Evolutionary conservation across 1,140 invertebrate species (phyloP).

Genomic region (Drosophila nebulosa): DNA sequence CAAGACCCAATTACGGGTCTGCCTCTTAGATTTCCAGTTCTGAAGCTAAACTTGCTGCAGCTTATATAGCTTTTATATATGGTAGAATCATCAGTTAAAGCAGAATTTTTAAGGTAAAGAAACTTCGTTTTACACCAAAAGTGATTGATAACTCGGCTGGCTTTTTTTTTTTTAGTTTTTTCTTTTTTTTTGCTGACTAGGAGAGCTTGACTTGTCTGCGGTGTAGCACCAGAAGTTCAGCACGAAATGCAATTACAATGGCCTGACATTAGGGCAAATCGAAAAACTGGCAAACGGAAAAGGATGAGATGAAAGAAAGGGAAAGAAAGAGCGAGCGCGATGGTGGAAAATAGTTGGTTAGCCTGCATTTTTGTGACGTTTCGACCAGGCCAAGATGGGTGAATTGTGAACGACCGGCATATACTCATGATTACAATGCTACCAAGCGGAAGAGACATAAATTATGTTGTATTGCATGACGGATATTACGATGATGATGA

Average conservation of each 20-base stretch:
- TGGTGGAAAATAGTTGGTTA: constrained; percentile 5
- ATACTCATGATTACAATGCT: constrained; percentile 48
- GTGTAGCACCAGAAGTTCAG: constrained; percentile 64
- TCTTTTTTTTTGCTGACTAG: not conserved
- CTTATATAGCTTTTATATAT: no score
- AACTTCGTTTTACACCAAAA: not conserved
- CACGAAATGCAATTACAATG: constrained; percentile 78
- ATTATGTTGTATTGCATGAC: constrained; percentile 61
- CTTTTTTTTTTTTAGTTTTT: not conserved
- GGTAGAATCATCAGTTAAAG: not conserved
- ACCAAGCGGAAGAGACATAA: constrained; percentile 69
- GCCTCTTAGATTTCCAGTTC: no score
- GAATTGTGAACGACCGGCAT: constrained; percentile 14
- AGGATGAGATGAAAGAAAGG: constrained; percentile 2
- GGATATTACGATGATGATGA: constrained; percentile 27
- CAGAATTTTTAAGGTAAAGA: not conserved
- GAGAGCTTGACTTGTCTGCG: constrained; percentile 33
- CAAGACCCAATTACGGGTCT: no score
- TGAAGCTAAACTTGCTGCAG: no score
- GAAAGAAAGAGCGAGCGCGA: not conserved
- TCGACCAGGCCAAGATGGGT: not conserved
- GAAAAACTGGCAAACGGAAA: constrained; percentile 26
- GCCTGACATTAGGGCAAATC: constrained; percentile 69
- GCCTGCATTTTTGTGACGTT: constrained; percentile 36
- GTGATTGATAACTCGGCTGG: not conserved